These are phyloP conservation scores for Odontothrips loti DNA, from an alignment of 2,888 invertebrate species.

Conservation along the genomic window DNA sequence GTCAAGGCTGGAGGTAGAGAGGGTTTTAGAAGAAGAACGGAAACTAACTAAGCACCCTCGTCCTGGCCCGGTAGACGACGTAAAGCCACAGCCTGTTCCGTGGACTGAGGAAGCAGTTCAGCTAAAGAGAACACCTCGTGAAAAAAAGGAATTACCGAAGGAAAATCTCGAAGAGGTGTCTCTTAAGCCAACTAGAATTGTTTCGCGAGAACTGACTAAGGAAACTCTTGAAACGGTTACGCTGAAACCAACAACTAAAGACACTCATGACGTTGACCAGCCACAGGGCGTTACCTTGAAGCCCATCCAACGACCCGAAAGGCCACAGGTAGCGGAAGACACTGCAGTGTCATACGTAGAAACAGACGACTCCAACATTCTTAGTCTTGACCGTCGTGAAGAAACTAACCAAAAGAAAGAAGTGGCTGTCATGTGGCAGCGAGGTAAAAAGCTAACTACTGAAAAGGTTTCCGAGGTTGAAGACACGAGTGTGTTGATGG, in stretches of 20 bases:
- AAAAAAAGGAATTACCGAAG: not conserved
- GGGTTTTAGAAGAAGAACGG: not conserved
- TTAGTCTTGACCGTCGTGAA: not conserved
- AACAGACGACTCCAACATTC: not conserved
- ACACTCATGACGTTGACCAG: not conserved
- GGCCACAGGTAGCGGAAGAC: not conserved
- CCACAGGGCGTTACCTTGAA: not conserved
- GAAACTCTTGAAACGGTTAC: not conserved
- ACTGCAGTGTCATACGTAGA: not conserved
- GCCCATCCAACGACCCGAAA: not conserved
- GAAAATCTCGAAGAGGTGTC: not conserved
- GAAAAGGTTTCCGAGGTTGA: not conserved
- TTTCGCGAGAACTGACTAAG: not conserved
- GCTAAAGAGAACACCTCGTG: not conserved
- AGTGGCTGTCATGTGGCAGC: not conserved
- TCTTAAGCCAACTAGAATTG: not conserved
- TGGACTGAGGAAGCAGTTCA: not conserved
- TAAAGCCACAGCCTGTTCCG: not conserved
- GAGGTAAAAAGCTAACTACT: not conserved
- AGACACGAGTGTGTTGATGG: not conserved
- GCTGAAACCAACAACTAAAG: not conserved
- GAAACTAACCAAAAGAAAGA: not conserved
- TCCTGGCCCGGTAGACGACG: not conserved
- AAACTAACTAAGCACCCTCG: not conserved
- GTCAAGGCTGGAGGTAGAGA: not conserved